Evolutionary conservation across 2,797 vertebrate genomes (phyloP), one percentile per base, ranked within the genome.

Genomic region (Enteromius thamalakanensis): DNA sequence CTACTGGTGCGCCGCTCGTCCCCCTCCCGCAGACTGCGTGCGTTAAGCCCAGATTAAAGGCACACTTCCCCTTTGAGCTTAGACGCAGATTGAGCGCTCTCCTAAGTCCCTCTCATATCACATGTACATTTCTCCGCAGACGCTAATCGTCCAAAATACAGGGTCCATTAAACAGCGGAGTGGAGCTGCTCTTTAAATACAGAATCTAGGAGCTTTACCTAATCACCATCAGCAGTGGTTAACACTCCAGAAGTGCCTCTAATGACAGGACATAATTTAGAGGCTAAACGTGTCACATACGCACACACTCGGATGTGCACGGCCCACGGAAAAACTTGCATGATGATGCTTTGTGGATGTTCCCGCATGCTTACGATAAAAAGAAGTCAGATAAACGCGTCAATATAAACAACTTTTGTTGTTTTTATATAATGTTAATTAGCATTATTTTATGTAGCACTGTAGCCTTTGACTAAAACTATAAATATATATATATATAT

Each of bases 41-140:
- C 79, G 83, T 88, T 94, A 94, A 94, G 77, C 93, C 90, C 87
- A 92, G 92, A 94, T 95, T 94, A 94, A 87, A 92, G 90, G 84
- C 74, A 89, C 90, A 91, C 91, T 93, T 93, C 92, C 92, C 88
- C 91, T 92, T 91, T 89, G 90, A 91, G 93, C 92, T 93, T 92
- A 94, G 91, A 94, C 92, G 91, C 92, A 92, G 93, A 93, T 92
- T 87, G 90, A 92, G 90, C 90, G 88, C 88, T 91, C 90, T 70
- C 65, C 72, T 88, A 92, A 94, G 90, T 92, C 92, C 89, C 90
- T 92, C 91, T 93, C 91, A 92, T 94, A 92, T 93, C 92, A 90
- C 92, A 92, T 91, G 92, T 92, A 90, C 92, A 87, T 90, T 82
- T 87, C 91, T 72, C 77, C 88, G 92, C 93, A 94, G 91, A 92